These are phyloP conservation scores for Eunapius fragilis DNA, from an alignment of 37 sponge, comb jelly and placozoan species.

Conservation along the genomic window DNA sequence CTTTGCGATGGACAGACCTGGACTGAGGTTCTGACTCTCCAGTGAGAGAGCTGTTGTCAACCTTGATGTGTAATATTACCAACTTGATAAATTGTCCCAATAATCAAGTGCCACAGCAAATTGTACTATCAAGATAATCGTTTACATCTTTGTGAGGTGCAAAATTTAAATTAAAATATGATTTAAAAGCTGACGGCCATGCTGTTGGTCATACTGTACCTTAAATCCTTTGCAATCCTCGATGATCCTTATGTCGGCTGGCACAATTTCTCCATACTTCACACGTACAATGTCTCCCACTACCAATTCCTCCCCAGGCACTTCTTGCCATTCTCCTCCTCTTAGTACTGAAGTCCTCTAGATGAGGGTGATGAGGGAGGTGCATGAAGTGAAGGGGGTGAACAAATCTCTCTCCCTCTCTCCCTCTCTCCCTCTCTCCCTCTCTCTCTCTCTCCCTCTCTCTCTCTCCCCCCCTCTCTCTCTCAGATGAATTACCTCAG, in stretches of 20 bases:
- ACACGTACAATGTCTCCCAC: constrained; percentile 85
- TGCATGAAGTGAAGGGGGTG: too few relatives aligned
- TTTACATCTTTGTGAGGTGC: too few relatives aligned
- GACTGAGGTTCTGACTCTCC: constrained; percentile 86
- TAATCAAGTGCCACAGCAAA: too few relatives aligned
- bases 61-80: constrained; percentile 19
- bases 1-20: constrained; percentile 39
- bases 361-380: background rate
- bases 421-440: too few relatives aligned
- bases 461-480: too few relatives aligned
- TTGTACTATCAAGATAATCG: background rate
- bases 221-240: constrained; percentile 68
- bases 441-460: too few relatives aligned
- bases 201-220: constrained; percentile 44
- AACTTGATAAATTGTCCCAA: background rate
- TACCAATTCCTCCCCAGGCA: constrained; percentile 65
- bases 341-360: constrained; percentile 70
- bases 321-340: constrained; percentile 32
- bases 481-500: too few relatives aligned
- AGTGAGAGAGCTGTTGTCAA: constrained; percentile 91
- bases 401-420: too few relatives aligned
- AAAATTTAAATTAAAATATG: too few relatives aligned
- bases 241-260: constrained; percentile 82
- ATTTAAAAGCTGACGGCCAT: too few relatives aligned
- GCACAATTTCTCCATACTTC: constrained; percentile 79